Conservation (phyloP, 2,888 invertebrate species). For the Lasioglossum villosulum region DNA sequence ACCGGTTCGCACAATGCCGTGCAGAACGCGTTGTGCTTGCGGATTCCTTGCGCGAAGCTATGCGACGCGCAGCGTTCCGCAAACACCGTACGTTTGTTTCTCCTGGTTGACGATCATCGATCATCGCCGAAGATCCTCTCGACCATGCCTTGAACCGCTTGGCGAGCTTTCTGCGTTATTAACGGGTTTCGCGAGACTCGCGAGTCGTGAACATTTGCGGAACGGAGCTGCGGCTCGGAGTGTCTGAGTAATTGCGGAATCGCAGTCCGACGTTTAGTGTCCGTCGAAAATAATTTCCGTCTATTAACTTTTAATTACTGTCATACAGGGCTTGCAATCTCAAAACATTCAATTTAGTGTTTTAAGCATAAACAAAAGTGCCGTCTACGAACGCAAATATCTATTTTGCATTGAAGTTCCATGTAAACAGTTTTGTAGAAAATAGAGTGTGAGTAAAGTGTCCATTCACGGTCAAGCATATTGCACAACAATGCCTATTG, state of each 20-base stretch:
- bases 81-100: conserved; percentile 32
- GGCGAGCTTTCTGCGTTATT: background rate
- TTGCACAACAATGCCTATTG: too few relatives aligned
- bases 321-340: too few relatives aligned
- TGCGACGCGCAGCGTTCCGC: conserved; percentile 30
- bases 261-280: background rate
- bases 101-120: background rate
- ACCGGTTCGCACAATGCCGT: conserved; percentile 25
- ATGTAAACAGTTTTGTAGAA: too few relatives aligned
- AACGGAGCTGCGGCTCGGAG: background rate
- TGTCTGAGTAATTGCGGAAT: background rate
- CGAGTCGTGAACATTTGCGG: background rate
- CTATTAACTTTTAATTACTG: too few relatives aligned
- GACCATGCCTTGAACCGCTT: background rate
- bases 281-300: background rate
- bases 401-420: too few relatives aligned
- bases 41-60: conserved; percentile 44
- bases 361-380: too few relatives aligned
- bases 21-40: conserved; percentile 36
- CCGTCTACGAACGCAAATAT: too few relatives aligned
- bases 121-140: background rate
- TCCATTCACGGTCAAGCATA: too few relatives aligned
- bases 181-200: background rate
- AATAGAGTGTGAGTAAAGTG: too few relatives aligned
- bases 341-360: too few relatives aligned